Evolutionary conservation across 1,140 invertebrate species (phyloP).

Genomic region (Eubasilissa regina): DNA sequence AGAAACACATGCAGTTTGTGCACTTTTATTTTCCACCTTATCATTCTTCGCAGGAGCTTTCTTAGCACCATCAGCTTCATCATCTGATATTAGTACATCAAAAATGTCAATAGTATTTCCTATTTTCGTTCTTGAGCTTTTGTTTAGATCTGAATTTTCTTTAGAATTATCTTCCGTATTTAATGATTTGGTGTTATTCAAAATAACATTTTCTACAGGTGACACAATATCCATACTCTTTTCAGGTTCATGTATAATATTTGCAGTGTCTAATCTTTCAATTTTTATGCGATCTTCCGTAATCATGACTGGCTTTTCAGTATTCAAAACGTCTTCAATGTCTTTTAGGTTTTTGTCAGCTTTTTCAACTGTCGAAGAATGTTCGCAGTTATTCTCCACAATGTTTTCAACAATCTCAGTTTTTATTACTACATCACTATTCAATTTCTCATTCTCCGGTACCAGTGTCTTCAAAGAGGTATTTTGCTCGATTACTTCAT

Average conservation of each 20-base stretch:
- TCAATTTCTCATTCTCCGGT: background rate
- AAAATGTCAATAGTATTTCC: background rate
- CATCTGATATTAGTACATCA: slow-evolving; percentile 36
- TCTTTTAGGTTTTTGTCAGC: too few species aligned
- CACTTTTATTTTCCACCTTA: background rate
- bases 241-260: background rate
- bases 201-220: background rate
- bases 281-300: too few species aligned
- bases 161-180: slow-evolving; percentile 5
- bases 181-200: background rate
- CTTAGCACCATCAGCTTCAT: slow-evolving; percentile 15
- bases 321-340: too few species aligned
- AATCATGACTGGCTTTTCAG: too few species aligned
- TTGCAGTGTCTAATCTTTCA: background rate
- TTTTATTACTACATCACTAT: background rate
- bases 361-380: background rate
- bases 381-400: too few species aligned
- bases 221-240: background rate
- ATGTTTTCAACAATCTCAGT: background rate
- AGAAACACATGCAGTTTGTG: slow-evolving; percentile 17
- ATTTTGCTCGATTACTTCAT: background rate
- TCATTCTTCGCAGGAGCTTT: background rate
- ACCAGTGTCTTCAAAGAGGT: background rate
- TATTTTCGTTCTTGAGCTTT: background rate
- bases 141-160: background rate